Conservation (phyloP, 2,888 invertebrate species). For the Campopleginae sp. region DNA sequence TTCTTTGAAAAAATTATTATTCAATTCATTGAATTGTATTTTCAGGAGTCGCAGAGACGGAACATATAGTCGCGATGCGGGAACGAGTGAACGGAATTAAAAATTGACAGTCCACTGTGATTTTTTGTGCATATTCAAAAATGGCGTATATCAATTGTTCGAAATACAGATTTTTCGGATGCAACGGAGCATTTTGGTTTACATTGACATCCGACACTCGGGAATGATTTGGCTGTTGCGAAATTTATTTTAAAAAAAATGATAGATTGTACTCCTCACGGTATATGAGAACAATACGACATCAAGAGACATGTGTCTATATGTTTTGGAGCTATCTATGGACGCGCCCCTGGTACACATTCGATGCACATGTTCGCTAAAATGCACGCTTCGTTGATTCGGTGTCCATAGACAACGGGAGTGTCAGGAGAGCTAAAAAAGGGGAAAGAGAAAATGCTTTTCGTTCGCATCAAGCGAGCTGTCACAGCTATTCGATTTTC, state of each 20-base stretch:
- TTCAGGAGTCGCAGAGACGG: neutral
- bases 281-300: slow-evolving; percentile 8
- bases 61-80: neutral
- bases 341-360: neutral
- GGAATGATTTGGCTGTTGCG: neutral
- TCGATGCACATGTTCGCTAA: slow-evolving; percentile 23
- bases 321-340: slow-evolving; percentile 10
- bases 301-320: slow-evolving; percentile 4
- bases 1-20: neutral
- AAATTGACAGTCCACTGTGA: no score
- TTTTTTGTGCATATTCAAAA: no score
- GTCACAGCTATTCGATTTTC: slow-evolving; percentile 46
- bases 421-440: slow-evolving; percentile 12
- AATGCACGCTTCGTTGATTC: slow-evolving; percentile 49
- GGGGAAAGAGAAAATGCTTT: slow-evolving; percentile 9
- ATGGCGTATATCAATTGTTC: neutral
- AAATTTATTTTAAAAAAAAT: no score
- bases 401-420: slow-evolving; percentile 23
- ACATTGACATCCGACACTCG: neutral
- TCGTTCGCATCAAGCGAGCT: slow-evolving; percentile 17
- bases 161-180: neutral
- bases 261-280: neutral
- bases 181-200: neutral
- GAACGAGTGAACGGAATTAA: no score
- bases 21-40: neutral